Percentiles rank a stretch among this genome's conserved stretches.
Conservation (phyloP, 2,888 invertebrate genomes). For the Rhabditoides inermis region DNA sequence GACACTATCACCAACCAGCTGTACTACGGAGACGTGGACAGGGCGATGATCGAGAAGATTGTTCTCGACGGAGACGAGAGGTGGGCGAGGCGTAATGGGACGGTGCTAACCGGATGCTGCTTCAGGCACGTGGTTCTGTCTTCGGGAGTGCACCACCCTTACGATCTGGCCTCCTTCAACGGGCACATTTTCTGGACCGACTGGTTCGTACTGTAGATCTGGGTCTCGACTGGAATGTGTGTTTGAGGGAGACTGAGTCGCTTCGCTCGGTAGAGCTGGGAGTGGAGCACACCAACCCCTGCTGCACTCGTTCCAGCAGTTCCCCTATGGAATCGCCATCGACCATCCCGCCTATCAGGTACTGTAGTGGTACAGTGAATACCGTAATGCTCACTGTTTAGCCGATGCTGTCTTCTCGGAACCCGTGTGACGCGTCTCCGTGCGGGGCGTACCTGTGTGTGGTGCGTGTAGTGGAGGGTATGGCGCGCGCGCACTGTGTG, state of each 20-base stretch:
- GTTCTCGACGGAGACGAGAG: conserved; percentile 21
- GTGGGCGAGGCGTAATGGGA: not conserved
- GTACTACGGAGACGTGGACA: conserved; percentile 28
- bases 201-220: conserved; percentile 7
- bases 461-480: no score
- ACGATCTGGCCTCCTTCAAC: conserved; percentile 29
- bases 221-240: not conserved
- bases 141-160: conserved; percentile 23
- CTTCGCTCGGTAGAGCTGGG: conserved; percentile 23
- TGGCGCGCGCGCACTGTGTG: conserved; percentile 16
- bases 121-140: conserved; percentile 16
- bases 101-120: not conserved
- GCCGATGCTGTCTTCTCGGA: no score
- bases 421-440: no score
- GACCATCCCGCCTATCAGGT: conserved; percentile 30
- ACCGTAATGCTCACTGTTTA: no score
- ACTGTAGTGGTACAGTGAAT: no score
- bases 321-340: conserved; percentile 32
- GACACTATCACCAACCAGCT: conserved; percentile 28
- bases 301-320: conserved; percentile 23
- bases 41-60: conserved; percentile 28
- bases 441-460: no score
- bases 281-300: conserved; percentile 16
- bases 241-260: conserved; percentile 22
- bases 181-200: conserved; percentile 32